phyloP scores from a whole-genome alignment of 2,888 invertebrate species.

The Cyclophora punctaria region DNA sequence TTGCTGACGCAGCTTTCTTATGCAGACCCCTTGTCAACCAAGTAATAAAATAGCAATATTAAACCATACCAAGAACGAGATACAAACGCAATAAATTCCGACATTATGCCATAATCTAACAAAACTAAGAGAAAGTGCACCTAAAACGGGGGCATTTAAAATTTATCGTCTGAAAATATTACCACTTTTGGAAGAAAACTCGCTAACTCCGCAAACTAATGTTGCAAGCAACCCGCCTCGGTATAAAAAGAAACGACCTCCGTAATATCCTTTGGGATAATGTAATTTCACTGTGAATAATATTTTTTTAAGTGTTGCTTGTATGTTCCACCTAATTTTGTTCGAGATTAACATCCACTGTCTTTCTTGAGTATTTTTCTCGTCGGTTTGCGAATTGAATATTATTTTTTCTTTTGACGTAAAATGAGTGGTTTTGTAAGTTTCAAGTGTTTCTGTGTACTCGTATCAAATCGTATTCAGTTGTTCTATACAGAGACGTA shows the following conservation, averaged over 20 bases:
- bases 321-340: slow-evolving; percentile 14
- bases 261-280: slow-evolving; percentile 39
- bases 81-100: slow-evolving; percentile 46
- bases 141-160: slow-evolving; percentile 57
- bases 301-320: slow-evolving; percentile 31
- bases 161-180: slow-evolving; percentile 66
- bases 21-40: neutral
- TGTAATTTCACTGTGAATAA: slow-evolving; percentile 37
- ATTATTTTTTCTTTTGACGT: too few relatives aligned
- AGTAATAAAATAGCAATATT: slow-evolving; percentile 15
- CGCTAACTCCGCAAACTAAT: slow-evolving; percentile 54
- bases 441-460: too few relatives aligned
- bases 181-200: slow-evolving; percentile 47
- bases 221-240: slow-evolving; percentile 43
- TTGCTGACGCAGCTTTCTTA: too few relatives aligned
- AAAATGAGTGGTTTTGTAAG: too few relatives aligned
- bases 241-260: slow-evolving; percentile 44
- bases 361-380: too few relatives aligned
- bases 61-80: slow-evolving; percentile 30
- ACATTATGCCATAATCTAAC: slow-evolving; percentile 46
- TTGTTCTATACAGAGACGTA: too few relatives aligned
- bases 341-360: slow-evolving; percentile 9
- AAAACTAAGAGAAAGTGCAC: slow-evolving; percentile 56
- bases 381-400: too few relatives aligned
- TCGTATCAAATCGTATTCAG: too few relatives aligned